These are phyloP conservation scores for Euwallacea similis DNA, from an alignment of 1,140 invertebrate species.

Conservation along the genomic window DNA sequence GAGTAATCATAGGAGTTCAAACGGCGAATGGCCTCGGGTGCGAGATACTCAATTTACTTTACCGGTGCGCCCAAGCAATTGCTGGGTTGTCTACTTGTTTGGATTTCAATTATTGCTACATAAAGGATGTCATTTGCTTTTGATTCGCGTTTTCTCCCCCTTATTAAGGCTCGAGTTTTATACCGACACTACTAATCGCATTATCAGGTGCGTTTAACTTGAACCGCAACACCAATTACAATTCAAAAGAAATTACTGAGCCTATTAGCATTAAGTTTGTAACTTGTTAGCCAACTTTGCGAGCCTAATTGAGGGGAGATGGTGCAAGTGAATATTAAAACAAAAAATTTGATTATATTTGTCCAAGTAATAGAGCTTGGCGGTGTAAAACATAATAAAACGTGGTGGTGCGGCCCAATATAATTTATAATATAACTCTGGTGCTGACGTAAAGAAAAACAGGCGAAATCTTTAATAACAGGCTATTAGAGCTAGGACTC, in stretches of 20 bases:
- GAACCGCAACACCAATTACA: no score
- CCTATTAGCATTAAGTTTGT: not conserved
- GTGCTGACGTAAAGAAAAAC: slow-evolving; percentile 48
- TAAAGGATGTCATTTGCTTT: slow-evolving; percentile 41
- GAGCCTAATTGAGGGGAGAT: slow-evolving; percentile 15
- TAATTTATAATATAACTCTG: slow-evolving; percentile 49
- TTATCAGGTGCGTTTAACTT: no score
- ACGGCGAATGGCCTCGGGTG: slow-evolving; percentile 29
- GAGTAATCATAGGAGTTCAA: slow-evolving; percentile 12
- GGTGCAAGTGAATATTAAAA: slow-evolving; percentile 18
- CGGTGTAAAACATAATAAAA: slow-evolving; percentile 35
- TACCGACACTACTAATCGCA: no score
- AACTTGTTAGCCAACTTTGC: slow-evolving; percentile 7
- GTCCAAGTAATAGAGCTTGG: slow-evolving; percentile 32
- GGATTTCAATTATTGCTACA: slow-evolving; percentile 39
- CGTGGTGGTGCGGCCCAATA: slow-evolving; percentile 28
- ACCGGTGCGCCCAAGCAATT: slow-evolving; percentile 23
- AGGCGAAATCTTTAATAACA: slow-evolving; percentile 47
- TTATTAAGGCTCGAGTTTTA: not conserved
- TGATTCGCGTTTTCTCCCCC: slow-evolving; percentile 6
- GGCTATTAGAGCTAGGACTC: slow-evolving; percentile 48
- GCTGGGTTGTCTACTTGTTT: slow-evolving; percentile 33
- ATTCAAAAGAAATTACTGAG: not conserved
- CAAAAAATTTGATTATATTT: slow-evolving; percentile 37
- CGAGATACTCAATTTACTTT: slow-evolving; percentile 37